These are phyloP conservation scores for Bufotes viridis DNA, from an alignment of 2,797 vertebrate species.

Conservation along the genomic window DNA sequence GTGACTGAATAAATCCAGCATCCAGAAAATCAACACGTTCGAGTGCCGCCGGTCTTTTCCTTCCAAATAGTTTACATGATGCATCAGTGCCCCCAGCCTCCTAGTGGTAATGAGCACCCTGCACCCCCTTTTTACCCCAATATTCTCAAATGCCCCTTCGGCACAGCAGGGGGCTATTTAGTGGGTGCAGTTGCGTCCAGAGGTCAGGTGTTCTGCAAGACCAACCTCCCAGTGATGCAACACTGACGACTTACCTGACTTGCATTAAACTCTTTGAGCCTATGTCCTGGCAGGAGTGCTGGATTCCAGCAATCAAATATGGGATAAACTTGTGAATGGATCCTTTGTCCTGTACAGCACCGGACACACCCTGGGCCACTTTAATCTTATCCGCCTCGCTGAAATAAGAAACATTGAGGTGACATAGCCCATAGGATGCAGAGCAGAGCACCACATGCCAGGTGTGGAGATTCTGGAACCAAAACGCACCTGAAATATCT, in stretches of 20 bases:
- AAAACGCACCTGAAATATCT: slow-evolving; percentile 92
- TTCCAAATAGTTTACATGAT: neutral
- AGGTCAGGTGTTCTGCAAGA: neutral
- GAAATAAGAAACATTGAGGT: slow-evolving; percentile 40
- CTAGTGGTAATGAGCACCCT: no score
- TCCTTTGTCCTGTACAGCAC: slow-evolving; percentile 96
- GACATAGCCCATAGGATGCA: neutral
- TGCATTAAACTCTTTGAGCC: slow-evolving; percentile 95
- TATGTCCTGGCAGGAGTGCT: slow-evolving; percentile 98
- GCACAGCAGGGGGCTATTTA: neutral
- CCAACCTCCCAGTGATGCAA: neutral
- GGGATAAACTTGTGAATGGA: slow-evolving; percentile 98
- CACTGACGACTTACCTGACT: slow-evolving; percentile 80
- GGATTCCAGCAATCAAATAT: slow-evolving; percentile 93
- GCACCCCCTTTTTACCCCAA: no score
- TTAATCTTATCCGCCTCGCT: slow-evolving; percentile 98
- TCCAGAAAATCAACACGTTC: no score
- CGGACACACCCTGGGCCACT: slow-evolving; percentile 96
- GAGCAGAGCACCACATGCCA: neutral
- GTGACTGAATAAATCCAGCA: no score
- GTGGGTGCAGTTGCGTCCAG: neutral
- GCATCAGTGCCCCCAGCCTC: neutral
- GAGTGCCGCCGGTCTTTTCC: no score
- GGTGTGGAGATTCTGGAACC: no score
- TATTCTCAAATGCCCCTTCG: neutral